Base-by-base conservation (phyloP, 2,888 invertebrate genomes). In the Drosophila dives region DNA sequence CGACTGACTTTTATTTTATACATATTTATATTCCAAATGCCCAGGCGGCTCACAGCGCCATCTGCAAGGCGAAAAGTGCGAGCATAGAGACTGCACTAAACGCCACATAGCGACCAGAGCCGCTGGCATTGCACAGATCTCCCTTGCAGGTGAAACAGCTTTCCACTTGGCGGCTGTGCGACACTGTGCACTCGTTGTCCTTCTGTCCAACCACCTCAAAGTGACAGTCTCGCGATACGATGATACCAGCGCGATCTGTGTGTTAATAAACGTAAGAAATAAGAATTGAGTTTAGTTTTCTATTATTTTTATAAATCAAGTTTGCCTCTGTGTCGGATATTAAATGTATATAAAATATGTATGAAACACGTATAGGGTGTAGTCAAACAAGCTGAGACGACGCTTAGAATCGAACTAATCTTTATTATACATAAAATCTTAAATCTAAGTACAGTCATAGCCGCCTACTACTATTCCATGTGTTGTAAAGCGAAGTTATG, bases 61-160 rank as follows among this genome's bases (percentile, higher is more conserved):
- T 74, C 20, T 90, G 89, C 45, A 90, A 61, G 38, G 85, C 82
- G 15, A 91, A 81, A 15, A 92, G 20, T 2, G 88, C 86, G 36
- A 92, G 51, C 32, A 92, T 58, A 17, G 89, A 79, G n/a, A 85
- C 75, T 11, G 84, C 72, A 34, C 91, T 87, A 49, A 90, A 55
- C 8, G 90, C 80, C 59, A 90, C 50, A 45, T 85, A 85, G 20
- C 90, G 82, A 17, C 77, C 84, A n/a, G 93, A 90, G 0, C 91
- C 86, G 23, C 91, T 91, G 32, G 91, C 90, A 86, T 96, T 96
- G 93, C 96, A 96, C 3, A 95, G 94, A 78, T 96, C 96, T 36
- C 94, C 94, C 65, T 95, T 95, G 90, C 96, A 96, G 64, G 95
- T 95, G 89, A 94, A 94, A 82, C 96, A 96, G 65, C 71, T 86